Evolutionary conservation across 2,888 invertebrate species (phyloP).

Genomic region (Tricholauxania praeusta): DNA sequence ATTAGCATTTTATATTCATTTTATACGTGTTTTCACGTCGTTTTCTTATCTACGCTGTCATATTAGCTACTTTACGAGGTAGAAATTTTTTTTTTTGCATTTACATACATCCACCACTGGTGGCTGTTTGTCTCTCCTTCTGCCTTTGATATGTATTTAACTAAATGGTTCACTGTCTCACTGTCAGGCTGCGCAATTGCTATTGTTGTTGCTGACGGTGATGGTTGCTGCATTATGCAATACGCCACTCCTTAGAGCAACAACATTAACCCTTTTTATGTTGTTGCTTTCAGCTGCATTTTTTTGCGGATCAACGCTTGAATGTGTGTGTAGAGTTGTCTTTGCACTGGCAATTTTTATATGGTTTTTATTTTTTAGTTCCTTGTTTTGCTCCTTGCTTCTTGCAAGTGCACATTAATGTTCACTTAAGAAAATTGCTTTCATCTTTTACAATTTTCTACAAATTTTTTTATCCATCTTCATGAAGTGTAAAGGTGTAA

Average conservation of each 20-base stretch:
- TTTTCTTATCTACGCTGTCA: conserved; percentile 36
- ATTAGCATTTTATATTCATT: neutral
- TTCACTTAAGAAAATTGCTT: conserved; percentile 63
- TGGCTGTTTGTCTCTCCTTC: conserved; percentile 22
- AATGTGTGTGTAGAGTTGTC: too few relatives aligned
- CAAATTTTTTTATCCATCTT: conserved; percentile 11
- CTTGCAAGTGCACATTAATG: conserved; percentile 53
- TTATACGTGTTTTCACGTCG: conserved; percentile 32
- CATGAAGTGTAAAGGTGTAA: conserved; percentile 33
- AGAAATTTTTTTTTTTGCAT: conserved; percentile 15
- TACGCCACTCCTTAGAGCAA: neutral
- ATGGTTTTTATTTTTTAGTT: neutral
- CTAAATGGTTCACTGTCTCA: conserved; percentile 2
- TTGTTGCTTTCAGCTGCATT: neutral
- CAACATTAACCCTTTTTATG: conserved; percentile 11
- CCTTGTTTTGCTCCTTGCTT: neutral
- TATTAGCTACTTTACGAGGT: conserved; percentile 42
- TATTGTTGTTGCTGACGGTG: neutral
- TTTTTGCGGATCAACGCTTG: neutral
- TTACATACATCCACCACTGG: neutral
- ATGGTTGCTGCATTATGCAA: conserved; percentile 25
- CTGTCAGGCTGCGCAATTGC: neutral
- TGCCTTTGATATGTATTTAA: conserved; percentile 9
- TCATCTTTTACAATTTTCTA: conserved; percentile 50
- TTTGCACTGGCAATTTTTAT: neutral